Evolutionary conservation across 2,113 vertebrate genomes (phyloP).

Genomic region (Hystrix cristata): DNA sequence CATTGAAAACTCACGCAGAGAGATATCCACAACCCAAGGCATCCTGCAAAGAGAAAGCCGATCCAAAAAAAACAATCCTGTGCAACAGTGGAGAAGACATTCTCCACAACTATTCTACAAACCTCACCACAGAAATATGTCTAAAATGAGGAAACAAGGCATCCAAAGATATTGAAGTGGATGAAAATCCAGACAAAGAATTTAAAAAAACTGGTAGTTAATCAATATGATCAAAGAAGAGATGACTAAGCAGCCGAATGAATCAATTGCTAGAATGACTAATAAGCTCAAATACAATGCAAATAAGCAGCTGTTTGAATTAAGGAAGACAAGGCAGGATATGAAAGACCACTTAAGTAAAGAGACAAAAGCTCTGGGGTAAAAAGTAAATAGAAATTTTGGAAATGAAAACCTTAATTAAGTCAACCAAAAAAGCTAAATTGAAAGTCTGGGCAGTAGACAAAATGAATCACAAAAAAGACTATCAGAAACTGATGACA

Average conservation of each 20-base stretch:
- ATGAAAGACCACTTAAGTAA: background rate
- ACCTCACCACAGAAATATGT: background rate
- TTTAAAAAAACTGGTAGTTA: background rate
- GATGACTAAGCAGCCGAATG: background rate
- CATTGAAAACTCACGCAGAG: background rate
- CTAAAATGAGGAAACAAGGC: background rate
- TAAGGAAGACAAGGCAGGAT: background rate
- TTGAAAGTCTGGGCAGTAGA: background rate
- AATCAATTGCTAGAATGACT: background rate
- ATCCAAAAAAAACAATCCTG: background rate
- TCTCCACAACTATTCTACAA: background rate
- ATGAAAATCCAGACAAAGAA: background rate
- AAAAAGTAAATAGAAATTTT: background rate
- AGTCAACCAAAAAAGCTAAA: background rate
- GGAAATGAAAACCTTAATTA: background rate
- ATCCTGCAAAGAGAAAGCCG: background rate
- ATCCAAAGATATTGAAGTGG: background rate
- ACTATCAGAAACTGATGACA: background rate
- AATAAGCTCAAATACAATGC: background rate
- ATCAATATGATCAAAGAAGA: background rate
- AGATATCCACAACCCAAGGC: too few species aligned
- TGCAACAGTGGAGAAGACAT: background rate
- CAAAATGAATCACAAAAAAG: background rate
- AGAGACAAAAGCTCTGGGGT: background rate
- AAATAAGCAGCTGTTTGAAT: background rate